Percentiles rank a stretch among this genome's conserved stretches.
Conservation (phyloP, 92 coral and sea anemone species). For the Epizoanthus ramosus region DNA sequence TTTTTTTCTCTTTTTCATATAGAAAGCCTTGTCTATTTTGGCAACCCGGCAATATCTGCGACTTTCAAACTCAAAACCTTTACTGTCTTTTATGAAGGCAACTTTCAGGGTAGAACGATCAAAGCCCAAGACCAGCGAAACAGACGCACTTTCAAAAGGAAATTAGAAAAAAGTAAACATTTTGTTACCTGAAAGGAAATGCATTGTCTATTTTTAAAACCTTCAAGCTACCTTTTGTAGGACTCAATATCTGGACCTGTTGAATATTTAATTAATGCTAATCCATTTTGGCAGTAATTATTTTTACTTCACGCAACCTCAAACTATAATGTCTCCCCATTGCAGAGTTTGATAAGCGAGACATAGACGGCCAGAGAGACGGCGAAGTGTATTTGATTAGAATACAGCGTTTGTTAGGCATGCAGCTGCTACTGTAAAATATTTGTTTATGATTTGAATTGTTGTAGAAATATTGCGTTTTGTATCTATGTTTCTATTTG, state of each 20-base stretch:
- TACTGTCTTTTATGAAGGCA: no score
- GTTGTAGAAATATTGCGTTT: not conserved
- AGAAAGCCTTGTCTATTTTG: not conserved
- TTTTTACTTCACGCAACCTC: not conserved
- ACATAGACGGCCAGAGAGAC: not conserved
- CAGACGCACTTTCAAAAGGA: no score
- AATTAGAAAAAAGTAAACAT: no score
- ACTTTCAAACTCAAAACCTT: conserved; percentile 19
- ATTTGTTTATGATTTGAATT: not conserved
- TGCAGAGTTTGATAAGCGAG: not conserved
- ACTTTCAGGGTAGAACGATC: no score
- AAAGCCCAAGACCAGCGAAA: no score
- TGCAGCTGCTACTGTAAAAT: no score
- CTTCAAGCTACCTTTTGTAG: not conserved
- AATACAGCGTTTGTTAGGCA: not conserved
- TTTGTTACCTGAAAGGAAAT: no score
- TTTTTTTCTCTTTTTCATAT: not conserved
- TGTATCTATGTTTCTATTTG: no score
- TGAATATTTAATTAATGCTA: not conserved
- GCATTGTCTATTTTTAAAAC: no score
- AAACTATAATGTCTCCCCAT: not conserved
- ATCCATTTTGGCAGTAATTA: not conserved
- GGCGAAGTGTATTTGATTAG: not conserved
- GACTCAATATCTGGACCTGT: not conserved
- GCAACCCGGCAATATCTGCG: not conserved